Base-by-base conservation (phyloP, 2,888 invertebrate genomes). In the Augiades crinisus region DNA sequence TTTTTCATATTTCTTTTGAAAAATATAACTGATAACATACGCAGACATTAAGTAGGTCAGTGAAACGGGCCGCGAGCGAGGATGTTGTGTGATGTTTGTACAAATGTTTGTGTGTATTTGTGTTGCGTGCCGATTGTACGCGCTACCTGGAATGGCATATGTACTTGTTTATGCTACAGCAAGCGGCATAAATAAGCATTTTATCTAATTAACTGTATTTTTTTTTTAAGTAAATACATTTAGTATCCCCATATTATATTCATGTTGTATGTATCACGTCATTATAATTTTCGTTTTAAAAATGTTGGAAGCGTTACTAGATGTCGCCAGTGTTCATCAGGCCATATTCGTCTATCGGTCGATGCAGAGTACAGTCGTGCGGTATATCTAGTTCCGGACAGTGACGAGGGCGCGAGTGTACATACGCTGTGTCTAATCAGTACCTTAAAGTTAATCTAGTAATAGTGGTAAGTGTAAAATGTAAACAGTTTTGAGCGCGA, bases 371-470 rank as follows among this genome's bases (percentile, higher is more conserved):
- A 50, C 61, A 68, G 75, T 75, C 70, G 73, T 61, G 57, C 66
- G 68, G 72, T 72, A 63, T 62, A 60, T 64, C 64, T 73, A 66
- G 70, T 68, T 68, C 62, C 55, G 73, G 72, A 77, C 75, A 67
- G 70, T 68, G n/a, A 64, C 72, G 62, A 59, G 70, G 72, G 70
- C 73, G 70, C 67, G 70, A 79, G 84, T 85, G 84, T 80, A 87
- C 76, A 80, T 61, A 65, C 70, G 68, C 70, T 76, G 76, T 78
- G 78, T 85, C 84, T 80, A 75, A 81, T 80, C 83, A 82, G 80
- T 86, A 85, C 81, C 76, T 80, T 81, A 79, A 76, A 62, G 66
- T 79, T 78, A 79, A 73, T 70, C 68, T 65, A 65, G 44, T 55
- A 41, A 37, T 83, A 85, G 81, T 72, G 57, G 43, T 77, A 78